Base-by-base conservation (phyloP, 2,797 vertebrate genomes). In the Lepus townsendii region DNA sequence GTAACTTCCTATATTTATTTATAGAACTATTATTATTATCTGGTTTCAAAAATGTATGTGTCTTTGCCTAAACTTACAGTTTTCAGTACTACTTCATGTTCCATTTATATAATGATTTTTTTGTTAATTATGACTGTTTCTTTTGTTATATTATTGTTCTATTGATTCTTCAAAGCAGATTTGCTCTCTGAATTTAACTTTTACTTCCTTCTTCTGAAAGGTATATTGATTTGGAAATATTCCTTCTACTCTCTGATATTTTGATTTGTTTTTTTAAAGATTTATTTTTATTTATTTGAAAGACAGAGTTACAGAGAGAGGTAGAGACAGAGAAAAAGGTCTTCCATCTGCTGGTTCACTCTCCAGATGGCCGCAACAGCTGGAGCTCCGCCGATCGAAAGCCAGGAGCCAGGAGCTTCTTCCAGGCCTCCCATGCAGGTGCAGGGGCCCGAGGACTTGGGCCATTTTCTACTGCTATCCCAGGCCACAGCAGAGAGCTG, bases 181-280 rank as follows among this genome's bases (percentile, higher is more conserved):
- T 83, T 88, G 5, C 19, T 91, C 35, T 93, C 50, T 50, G 32
- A 75, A 77, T 57, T 47, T 91, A 17, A 60, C 30, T 57, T 95
- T 88, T 65, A 17, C 20, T 82, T 71, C 80, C 30, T 52, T 72
- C 2, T 63, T 57, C 17, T 30, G 60, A 83, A 83, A 93, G n/a
- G 26, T 72, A 16, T 82, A 4, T 24, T 71, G 54, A 90, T 65
- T 26, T 35, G 17, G 13, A 66, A 5, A 57, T n/a, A 65, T 1
- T 47, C 27, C 24, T 35, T 66, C 27, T 16, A 32, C 22, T 83
- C 87, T 7, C 52, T 65, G 32, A n/a, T 14, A 20, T 79, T 62
- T 19, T 47, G 9, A 47, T 47, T 47, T 47, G 7, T 47, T 47
- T 47, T 47, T 47, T 47, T 47, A 47, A 47, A 47, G 42, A 9